Evolutionary conservation across 2,888 invertebrate species (phyloP).

Genomic region (Erebia ligea): DNA sequence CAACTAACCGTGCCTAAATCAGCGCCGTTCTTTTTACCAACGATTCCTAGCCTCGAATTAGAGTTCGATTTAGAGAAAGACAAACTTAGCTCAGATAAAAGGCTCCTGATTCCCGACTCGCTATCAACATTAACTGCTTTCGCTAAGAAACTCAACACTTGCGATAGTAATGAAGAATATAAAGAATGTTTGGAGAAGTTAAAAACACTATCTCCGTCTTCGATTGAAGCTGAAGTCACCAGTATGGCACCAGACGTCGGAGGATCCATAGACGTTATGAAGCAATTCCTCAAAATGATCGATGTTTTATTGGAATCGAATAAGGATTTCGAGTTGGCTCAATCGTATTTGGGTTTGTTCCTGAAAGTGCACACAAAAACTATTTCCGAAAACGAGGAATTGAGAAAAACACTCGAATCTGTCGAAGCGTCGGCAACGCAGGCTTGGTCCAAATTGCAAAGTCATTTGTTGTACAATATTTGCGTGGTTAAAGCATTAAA

Average conservation of each 20-base stretch:
- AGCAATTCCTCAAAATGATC: conserved; percentile 90
- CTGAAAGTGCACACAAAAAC: conserved; percentile 89
- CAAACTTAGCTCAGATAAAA: conserved; percentile 68
- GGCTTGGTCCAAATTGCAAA: conserved; percentile 87
- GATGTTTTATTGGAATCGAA: conserved; percentile 88
- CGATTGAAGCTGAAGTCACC: conserved; percentile 94
- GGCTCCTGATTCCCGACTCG: conserved; percentile 81
- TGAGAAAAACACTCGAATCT: conserved; percentile 80
- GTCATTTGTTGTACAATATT: conserved; percentile 88
- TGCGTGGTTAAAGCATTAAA: conserved; percentile 90
- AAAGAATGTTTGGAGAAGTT: conserved; percentile 82
- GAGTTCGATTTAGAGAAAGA: conserved; percentile 88
- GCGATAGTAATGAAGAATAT: conserved; percentile 79
- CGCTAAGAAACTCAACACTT: conserved; percentile 84
- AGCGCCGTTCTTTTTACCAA: conserved; percentile 98
- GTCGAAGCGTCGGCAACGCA: conserved; percentile 84
- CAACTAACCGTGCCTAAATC: conserved; percentile 91
- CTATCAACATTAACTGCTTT: conserved; percentile 87
- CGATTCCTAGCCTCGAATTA: conserved; percentile 91
- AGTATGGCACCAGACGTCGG: conserved; percentile 89
- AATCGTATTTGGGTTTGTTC: conserved; percentile 94
- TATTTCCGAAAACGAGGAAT: conserved; percentile 80
- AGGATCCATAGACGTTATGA: conserved; percentile 87
- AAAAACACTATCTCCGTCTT: conserved; percentile 90
- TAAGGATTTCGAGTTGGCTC: conserved; percentile 93